phyloP scores from a whole-genome alignment of 2,797 vertebrate species.

The Mormyrus proboscirostris region DNA sequence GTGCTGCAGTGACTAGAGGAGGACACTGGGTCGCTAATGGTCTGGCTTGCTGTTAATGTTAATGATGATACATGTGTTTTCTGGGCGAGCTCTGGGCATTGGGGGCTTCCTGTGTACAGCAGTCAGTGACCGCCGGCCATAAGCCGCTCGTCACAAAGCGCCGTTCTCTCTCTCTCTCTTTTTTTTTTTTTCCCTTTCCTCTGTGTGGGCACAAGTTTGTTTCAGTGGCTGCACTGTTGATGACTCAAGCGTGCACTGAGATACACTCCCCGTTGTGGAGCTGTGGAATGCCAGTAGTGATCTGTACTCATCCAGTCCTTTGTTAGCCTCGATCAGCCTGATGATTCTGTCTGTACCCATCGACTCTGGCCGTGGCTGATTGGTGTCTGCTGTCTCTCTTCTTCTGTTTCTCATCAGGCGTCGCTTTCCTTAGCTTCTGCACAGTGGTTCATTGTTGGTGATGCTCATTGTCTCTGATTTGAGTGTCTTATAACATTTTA shows the following conservation, averaged over 20 bases:
- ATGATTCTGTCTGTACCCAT: slow-evolving; percentile 12
- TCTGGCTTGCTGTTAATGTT: neutral
- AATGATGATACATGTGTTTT: neutral
- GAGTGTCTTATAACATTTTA: slow-evolving; percentile 12
- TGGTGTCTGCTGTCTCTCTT: neutral
- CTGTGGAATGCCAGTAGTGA: neutral
- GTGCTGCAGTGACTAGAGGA: neutral
- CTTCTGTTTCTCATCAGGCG: neutral
- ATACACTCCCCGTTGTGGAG: neutral
- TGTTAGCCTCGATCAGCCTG: neutral
- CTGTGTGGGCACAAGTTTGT: neutral
- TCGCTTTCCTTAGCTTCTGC: neutral
- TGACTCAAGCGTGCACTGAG: neutral
- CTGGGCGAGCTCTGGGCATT: neutral
- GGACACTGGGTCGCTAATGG: neutral
- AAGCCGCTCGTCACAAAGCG: neutral
- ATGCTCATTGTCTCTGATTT: neutral
- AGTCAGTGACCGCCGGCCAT: neutral
- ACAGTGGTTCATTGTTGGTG: neutral
- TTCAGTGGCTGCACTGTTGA: neutral
- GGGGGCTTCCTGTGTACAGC: neutral
- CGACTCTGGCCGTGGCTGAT: neutral
- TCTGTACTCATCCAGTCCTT: neutral
- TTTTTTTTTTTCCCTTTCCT: neutral
- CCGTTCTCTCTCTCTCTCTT: neutral